Percentiles rank a stretch among this genome's conserved stretches.
Conservation (phyloP, 2,888 invertebrate species). For the Sarcophaga variegata region DNA sequence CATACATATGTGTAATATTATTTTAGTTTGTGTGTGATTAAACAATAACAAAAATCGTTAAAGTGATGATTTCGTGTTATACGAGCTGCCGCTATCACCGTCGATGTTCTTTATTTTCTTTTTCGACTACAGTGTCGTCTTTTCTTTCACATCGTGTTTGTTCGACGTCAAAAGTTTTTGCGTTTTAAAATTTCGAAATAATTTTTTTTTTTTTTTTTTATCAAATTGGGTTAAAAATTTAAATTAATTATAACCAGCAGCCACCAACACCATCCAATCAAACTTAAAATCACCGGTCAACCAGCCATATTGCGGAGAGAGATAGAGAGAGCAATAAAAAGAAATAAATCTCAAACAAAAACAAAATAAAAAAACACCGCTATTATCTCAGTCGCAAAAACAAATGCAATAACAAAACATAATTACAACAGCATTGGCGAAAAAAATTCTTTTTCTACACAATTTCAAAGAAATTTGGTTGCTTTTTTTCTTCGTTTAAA, state of each 20-base stretch:
- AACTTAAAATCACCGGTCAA: neutral
- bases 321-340: neutral
- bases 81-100: neutral
- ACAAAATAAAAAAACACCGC: neutral
- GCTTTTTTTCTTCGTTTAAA: neutral
- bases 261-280: conserved; percentile 29
- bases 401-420: neutral
- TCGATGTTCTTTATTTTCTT: conserved; percentile 34
- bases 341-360: neutral
- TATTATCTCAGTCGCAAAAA: neutral
- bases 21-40: neutral
- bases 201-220: conserved; percentile 50
- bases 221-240: conserved; percentile 74
- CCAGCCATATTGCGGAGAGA: neutral
- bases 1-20: neutral
- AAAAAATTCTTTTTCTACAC: neutral
- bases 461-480: conserved; percentile 5
- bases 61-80: neutral
- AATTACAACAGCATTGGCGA: neutral
- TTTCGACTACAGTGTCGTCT: conserved; percentile 14
- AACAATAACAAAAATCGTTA: neutral
- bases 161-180: conserved; percentile 66
- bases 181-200: conserved; percentile 72
- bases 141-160: neutral
- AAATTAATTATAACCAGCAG: conserved; percentile 60